Conservation (phyloP, 2,888 invertebrate genomes). For the Coelopa pilipes region DNA sequence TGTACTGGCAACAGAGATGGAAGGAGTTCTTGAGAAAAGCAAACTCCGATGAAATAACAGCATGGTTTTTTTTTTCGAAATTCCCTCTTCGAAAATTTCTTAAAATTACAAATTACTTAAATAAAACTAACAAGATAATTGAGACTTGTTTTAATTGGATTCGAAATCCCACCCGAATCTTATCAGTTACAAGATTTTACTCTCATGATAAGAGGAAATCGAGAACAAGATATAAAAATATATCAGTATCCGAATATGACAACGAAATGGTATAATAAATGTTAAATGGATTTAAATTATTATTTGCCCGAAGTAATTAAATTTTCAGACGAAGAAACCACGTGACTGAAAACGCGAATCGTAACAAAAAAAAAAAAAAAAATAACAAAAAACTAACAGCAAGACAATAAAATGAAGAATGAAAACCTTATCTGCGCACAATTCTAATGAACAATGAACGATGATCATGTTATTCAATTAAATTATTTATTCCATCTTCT, state of each 20-base stretch:
- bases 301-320: too few species aligned
- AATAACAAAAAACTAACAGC: neutral
- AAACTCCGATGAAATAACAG: neutral
- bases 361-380: neutral
- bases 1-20: too few species aligned
- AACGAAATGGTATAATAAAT: too few species aligned
- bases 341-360: neutral
- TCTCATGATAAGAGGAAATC: too few species aligned
- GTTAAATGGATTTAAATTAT: too few species aligned
- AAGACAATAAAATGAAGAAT: neutral
- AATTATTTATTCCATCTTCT: conserved; percentile 5
- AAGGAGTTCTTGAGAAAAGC: too few species aligned
- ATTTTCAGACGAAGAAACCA: too few species aligned
- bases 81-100: too few species aligned
- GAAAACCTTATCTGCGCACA: conserved; percentile 11
- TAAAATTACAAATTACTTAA: too few species aligned
- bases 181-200: neutral
- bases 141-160: neutral
- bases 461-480: conserved; percentile 11
- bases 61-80: neutral
- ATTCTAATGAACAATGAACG: neutral
- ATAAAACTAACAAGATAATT: neutral
- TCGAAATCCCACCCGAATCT: neutral
- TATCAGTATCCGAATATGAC: too few species aligned
- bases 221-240: too few species aligned